Evolutionary conservation across 2,888 invertebrate genomes (phyloP), one percentile per base, ranked within the genome.

Genomic region (Sepioteuthis lessoniana): DNA sequence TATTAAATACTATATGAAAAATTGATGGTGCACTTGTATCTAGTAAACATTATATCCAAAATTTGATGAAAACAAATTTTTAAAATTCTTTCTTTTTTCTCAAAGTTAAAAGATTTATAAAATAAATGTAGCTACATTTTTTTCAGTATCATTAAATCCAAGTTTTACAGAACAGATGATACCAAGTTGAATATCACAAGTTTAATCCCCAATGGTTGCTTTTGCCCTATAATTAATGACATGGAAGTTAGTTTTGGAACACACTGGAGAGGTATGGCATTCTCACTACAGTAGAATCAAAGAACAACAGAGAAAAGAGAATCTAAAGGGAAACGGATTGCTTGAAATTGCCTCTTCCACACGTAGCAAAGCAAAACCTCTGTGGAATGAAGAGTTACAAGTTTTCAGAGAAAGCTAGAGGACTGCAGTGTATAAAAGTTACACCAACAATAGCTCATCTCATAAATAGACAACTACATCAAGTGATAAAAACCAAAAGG

Each of bases 211-310:
- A 35, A 16, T 4, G n/a, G 13, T 76, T 76, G 16, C 76, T 76
- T 21, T 76, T 76, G n/a, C 76, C 76, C n/a, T 10, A 76, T 76
- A 76, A n/a, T 76, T 76, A 76, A 76, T 76, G 76, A 76, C 76
- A 76, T 76, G 76, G 76, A 76, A 76, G 76, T 76, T 76, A n/a
- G 76, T 76, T 76, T 76, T 76, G 76, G 76, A 76, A 76, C 76
- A 76, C 76, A 76, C 76, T 13, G 76, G 76, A 76, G 76, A 76
- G 76, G n/a, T n/a, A n/a, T 76, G 76, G 76, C 76, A 76, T 76
- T 76, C 76, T 76, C 76, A n/a, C 13, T 21, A n/a, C 76, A 76
- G n/a, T n/a, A 10, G 16, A 76, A 76, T 76, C 76, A 76, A 76
- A 76, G n/a, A 76, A n/a, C 76, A n/a, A n/a, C 3, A 35, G n/a